Percentiles rank a stretch among this genome's conserved stretches.
phyloP scores from a whole-genome alignment of 53 echinoderm and acorn worm species.

The Pentamera pediparva region DNA sequence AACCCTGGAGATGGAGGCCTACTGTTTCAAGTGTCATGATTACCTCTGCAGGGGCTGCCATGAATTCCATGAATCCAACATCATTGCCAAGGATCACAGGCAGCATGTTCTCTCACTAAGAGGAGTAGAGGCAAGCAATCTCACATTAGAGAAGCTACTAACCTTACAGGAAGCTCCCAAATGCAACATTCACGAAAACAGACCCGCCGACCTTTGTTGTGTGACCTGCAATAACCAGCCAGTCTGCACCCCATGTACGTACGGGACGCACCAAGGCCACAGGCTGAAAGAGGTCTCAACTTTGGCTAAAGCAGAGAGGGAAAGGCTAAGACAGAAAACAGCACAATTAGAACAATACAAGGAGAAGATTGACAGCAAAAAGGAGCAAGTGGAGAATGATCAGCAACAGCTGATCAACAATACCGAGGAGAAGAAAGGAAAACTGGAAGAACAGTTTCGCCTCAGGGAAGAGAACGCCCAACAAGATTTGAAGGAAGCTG shows the following conservation, averaged over 20 bases:
- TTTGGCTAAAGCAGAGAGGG: background rate
- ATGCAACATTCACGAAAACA: background rate
- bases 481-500: background rate
- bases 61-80: background rate
- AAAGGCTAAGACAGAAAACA: background rate
- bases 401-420: background rate
- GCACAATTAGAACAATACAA: background rate
- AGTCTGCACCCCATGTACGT: background rate
- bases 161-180: background rate
- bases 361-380: background rate
- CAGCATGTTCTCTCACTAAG: background rate
- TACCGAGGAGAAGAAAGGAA: background rate
- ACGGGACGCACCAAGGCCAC: background rate
- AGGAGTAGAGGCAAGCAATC: background rate
- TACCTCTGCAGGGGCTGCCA: background rate
- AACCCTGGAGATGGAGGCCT: no score
- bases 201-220: background rate
- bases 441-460: background rate
- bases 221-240: background rate
- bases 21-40: background rate
- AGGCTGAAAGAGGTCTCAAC: background rate
- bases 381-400: background rate
- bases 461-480: background rate
- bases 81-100: background rate
- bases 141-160: background rate